Conservation (phyloP, 2,113 vertebrate species). For the Silurus asotus region DNA sequence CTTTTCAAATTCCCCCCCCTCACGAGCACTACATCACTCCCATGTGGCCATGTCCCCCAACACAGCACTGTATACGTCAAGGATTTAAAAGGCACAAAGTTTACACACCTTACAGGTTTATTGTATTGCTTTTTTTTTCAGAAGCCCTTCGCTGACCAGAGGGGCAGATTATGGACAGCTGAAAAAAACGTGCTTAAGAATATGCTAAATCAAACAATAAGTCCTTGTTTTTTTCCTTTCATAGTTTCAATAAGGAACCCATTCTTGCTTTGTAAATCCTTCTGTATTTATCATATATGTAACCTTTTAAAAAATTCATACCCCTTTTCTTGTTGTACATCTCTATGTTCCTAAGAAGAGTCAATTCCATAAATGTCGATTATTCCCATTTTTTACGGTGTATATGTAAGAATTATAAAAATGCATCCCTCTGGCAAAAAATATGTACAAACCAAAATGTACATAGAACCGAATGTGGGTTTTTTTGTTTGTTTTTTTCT, state of each 20-base stretch:
- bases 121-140: slow-evolving; percentile 26
- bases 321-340: background rate
- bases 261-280: background rate
- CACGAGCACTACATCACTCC: background rate
- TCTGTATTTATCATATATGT: background rate
- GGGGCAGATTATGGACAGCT: slow-evolving; percentile 24
- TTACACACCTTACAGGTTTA: slow-evolving; percentile 19
- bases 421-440: background rate
- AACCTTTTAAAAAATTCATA: background rate
- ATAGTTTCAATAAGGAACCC: background rate
- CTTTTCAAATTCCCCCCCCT: background rate
- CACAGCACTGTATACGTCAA: background rate
- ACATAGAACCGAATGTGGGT: slow-evolving; percentile 38
- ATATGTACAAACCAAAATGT: slow-evolving; percentile 36
- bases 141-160: slow-evolving; percentile 19
- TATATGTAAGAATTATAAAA: background rate
- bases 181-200: background rate
- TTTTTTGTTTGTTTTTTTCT: background rate
- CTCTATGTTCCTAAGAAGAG: background rate
- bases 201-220: background rate
- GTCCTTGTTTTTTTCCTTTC: background rate
- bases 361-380: background rate
- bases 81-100: slow-evolving; percentile 1
- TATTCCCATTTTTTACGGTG: background rate
- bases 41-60: background rate